Evolutionary conservation across 2,888 invertebrate species (phyloP), one percentile per base, ranked within the genome.

Genomic region (Nebria salina): DNA sequence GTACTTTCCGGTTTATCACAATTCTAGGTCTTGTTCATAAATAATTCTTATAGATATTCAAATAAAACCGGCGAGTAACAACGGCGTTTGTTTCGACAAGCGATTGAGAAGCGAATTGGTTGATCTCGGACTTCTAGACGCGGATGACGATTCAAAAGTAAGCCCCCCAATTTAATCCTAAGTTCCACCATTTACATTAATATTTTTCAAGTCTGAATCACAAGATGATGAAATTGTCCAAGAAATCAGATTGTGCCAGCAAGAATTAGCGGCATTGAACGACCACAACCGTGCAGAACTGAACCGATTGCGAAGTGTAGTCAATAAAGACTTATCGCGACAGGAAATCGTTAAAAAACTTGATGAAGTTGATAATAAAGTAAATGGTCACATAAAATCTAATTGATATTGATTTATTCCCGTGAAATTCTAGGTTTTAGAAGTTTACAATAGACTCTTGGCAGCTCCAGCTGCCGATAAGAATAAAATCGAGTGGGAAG

Each of bases 211-310:
- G 84, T 83, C 65, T 73, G 78, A 34, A 42, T 91, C 92, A 76
- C 93, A 95, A 3, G 95, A 96, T 85, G 97, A 97, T 89, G 98
- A 98, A 89, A 95, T 98, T 85, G 90, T 97, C 83, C 90, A 92
- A 9, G 98, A 98, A 90, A 95, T 98, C 13, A 95, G 95, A 86
- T 93, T 95, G 85, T 96, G 97, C 84, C 96, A 97, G 86, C 93
- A 95, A 82, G 97, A 97, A 88, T 89, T 96, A 20, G 91, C 92
- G 75, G 92, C 93, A 26, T 92, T 96, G 7, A 93, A 96, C 83
- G 93, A 93, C 88, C 95, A 96, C 86, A 98, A 98, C 87, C 92
- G 94, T 83, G 91, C 91, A 41, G 94, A 95, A 85, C 89, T 96
- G 25, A 93, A 93, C 82, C 87, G 90, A 72, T 42, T 83, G 15